These are phyloP conservation scores for Frankliniella intonsa DNA, from an alignment of 2,888 invertebrate species.

Conservation along the genomic window DNA sequence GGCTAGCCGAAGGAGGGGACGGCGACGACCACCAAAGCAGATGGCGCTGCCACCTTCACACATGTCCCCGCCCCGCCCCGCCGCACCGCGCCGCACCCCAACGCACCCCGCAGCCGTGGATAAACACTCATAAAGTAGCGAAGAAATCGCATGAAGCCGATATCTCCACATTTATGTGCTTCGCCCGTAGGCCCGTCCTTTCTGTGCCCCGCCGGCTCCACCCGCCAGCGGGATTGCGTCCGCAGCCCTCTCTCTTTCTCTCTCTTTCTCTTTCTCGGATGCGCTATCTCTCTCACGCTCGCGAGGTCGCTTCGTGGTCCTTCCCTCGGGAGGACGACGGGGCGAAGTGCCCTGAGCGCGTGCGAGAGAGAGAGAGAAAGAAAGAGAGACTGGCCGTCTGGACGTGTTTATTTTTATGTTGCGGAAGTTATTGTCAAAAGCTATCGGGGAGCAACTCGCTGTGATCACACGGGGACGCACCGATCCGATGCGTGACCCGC, in stretches of 20 bases:
- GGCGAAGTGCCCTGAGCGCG: background rate
- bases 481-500: too few species aligned
- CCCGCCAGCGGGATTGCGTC: background rate
- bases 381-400: background rate
- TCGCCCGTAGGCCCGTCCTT: background rate
- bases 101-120: background rate
- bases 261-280: background rate
- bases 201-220: background rate
- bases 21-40: background rate
- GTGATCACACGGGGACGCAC: background rate
- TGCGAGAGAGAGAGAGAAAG: background rate
- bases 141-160: constrained; percentile 19
- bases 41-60: background rate
- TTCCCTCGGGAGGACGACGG: too few species aligned
- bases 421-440: constrained; percentile 25
- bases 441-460: background rate
- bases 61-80: background rate
- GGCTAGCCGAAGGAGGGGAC: background rate
- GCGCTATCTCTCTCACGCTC: too few species aligned
- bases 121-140: constrained; percentile 23
- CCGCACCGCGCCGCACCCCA: background rate
- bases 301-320: too few species aligned
- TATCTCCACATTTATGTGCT: constrained; percentile 22
- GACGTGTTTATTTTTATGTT: constrained; percentile 27
- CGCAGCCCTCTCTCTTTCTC: background rate